Evolutionary conservation across 1,140 invertebrate species (phyloP).

Genomic region (Tachypleus tridentatus): DNA sequence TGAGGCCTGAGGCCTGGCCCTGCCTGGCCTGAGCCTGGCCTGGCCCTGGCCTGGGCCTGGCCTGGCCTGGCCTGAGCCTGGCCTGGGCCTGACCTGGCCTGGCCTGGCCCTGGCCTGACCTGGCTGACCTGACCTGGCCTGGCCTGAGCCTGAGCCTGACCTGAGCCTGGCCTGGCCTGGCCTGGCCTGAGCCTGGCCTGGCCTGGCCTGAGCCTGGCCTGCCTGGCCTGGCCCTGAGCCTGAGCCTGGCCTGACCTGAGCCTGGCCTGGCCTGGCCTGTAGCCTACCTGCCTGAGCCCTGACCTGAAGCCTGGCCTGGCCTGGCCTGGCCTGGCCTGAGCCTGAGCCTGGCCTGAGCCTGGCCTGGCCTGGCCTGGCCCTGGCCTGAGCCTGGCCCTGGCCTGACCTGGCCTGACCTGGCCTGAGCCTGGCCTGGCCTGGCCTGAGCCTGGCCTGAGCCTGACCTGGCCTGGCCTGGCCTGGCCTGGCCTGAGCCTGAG

Average conservation of each 20-base stretch:
- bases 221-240: slow-evolving; percentile 23
- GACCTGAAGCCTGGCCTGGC: slow-evolving; percentile 23
- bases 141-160: slow-evolving; percentile 23
- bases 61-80: slow-evolving; percentile 26
- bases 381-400: no score
- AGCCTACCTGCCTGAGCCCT: slow-evolving; percentile 20
- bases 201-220: slow-evolving; percentile 21
- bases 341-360: slow-evolving; percentile 22
- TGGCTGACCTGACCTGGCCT: no score
- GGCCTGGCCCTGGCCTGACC: no score
- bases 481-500: slow-evolving; percentile 26
- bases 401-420: slow-evolving; percentile 23
- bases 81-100: slow-evolving; percentile 20
- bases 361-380: slow-evolving; percentile 22
- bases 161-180: slow-evolving; percentile 23
- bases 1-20: slow-evolving; percentile 18
- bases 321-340: slow-evolving; percentile 24
- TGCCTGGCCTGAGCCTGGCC: slow-evolving; percentile 14
- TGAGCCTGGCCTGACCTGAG: slow-evolving; percentile 24
- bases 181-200: slow-evolving; percentile 22
- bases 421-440: slow-evolving; percentile 20
- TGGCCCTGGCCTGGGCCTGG: no score
- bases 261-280: slow-evolving; percentile 24
- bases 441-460: slow-evolving; percentile 17
- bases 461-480: slow-evolving; percentile 18